These are phyloP conservation scores for Leptarthrus brevirostris DNA, from an alignment of 2,888 invertebrate species.

Conservation along the genomic window DNA sequence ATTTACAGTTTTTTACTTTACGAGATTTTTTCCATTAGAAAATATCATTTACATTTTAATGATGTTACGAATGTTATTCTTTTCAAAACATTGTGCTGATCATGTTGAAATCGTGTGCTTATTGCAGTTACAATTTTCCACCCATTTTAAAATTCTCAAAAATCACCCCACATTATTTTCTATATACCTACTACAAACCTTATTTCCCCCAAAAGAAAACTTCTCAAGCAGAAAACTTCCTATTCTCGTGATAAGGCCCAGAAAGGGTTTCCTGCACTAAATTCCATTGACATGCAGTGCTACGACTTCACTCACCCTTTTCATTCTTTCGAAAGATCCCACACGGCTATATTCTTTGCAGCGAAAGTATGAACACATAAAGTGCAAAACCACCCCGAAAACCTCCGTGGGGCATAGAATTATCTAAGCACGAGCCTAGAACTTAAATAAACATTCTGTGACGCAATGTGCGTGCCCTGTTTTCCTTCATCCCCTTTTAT, in stretches of 20 bases:
- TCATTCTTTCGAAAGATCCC: neutral
- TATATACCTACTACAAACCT: no score
- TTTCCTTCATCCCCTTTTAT: conserved; percentile 48
- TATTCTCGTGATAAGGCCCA: conserved; percentile 23
- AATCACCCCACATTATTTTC: no score
- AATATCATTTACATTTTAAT: no score
- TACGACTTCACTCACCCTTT: conserved; percentile 11
- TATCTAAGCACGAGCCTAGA: conserved; percentile 23
- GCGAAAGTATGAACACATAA: conserved; percentile 40
- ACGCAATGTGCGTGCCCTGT: conserved; percentile 48
- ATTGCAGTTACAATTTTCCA: no score
- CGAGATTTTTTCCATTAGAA: no score
- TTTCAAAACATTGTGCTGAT: no score
- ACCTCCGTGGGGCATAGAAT: conserved; percentile 33
- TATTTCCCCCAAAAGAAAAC: neutral
- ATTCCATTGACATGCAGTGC: conserved; percentile 44
- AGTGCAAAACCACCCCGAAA: conserved; percentile 44
- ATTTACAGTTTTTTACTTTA: no score
- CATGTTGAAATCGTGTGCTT: no score
- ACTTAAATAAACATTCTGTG: conserved; percentile 48
- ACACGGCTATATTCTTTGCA: neutral
- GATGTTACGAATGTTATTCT: no score
- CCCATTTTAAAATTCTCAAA: no score
- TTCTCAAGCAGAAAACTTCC: conserved; percentile 32
- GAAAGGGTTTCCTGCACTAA: conserved; percentile 39